Conservation (phyloP, 2,888 invertebrate species). For the Drosophila picticornis region DNA sequence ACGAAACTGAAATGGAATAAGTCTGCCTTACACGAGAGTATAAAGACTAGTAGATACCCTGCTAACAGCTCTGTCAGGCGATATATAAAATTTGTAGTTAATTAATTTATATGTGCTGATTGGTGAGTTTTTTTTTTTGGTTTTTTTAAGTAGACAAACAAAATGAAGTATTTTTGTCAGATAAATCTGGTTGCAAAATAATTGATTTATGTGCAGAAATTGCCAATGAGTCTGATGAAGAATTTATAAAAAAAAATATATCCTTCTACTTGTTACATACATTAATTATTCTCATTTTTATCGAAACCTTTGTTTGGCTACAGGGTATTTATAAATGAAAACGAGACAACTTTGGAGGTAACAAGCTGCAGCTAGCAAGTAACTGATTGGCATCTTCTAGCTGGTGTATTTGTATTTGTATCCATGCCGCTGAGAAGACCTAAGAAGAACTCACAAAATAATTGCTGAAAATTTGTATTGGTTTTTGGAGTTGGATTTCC, state of each 20-base stretch:
- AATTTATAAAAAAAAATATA: neutral
- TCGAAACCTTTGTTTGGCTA: too few species aligned
- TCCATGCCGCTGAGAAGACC: constrained; percentile 15
- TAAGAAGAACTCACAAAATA: constrained; percentile 16
- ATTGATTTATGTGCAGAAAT: neutral
- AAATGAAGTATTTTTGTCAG: neutral
- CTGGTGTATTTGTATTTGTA: constrained; percentile 28
- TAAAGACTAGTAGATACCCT: constrained; percentile 4
- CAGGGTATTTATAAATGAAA: constrained; percentile 53
- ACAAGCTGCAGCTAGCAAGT: constrained; percentile 53
- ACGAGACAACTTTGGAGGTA: constrained; percentile 76
- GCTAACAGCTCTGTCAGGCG: neutral
- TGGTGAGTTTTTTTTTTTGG: neutral
- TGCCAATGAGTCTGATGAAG: neutral
- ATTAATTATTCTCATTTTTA: neutral
- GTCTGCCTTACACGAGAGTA: accelerated
- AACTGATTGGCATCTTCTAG: constrained; percentile 74
- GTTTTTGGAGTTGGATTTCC: constrained; percentile 35
- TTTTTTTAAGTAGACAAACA: neutral
- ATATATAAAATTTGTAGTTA: neutral
- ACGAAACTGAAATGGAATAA: constrained; percentile 57
- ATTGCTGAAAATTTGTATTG: constrained; percentile 38
- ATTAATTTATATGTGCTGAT: neutral
- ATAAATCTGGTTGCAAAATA: neutral
- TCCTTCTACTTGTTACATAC: neutral